These are phyloP conservation scores for Troilus luridus DNA, from an alignment of 2,888 invertebrate genomes.

Conservation along the genomic window DNA sequence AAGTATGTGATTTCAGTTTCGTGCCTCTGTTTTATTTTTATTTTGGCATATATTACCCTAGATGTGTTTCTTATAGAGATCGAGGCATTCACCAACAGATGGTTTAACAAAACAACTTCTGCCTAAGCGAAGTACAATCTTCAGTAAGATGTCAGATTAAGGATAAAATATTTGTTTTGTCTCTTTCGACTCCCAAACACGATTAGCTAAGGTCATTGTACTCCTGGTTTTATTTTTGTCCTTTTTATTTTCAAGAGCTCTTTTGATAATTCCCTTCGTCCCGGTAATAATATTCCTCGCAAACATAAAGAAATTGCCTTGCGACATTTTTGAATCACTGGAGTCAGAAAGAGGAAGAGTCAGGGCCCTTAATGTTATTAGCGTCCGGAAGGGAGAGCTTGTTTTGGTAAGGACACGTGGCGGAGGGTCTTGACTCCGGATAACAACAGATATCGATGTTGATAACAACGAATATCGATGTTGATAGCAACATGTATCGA, in stretches of 20 bases:
- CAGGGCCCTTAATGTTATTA: background rate
- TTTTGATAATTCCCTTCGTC: background rate
- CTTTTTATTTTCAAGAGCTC: background rate
- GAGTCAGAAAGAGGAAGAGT: background rate
- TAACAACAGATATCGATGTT: background rate
- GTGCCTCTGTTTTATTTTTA: no score
- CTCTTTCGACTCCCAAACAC: no score
- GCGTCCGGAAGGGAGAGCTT: background rate
- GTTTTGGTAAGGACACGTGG: constrained; percentile 4
- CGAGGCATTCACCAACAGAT: no score
- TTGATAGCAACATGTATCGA: background rate
- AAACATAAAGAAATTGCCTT: background rate
- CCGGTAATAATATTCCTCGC: background rate
- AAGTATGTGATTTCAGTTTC: no score
- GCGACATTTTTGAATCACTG: background rate
- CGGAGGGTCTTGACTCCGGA: background rate
- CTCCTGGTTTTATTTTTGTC: no score
- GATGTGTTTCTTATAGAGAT: no score
- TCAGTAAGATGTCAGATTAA: no score
- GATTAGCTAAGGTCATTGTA: no score
- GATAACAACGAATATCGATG: background rate
- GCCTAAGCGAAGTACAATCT: no score
- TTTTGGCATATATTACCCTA: no score
- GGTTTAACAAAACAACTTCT: no score
- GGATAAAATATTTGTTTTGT: no score